These are phyloP conservation scores for Xestoiulus laeticollis DNA, from an alignment of 2,888 invertebrate genomes.

Conservation along the genomic window DNA sequence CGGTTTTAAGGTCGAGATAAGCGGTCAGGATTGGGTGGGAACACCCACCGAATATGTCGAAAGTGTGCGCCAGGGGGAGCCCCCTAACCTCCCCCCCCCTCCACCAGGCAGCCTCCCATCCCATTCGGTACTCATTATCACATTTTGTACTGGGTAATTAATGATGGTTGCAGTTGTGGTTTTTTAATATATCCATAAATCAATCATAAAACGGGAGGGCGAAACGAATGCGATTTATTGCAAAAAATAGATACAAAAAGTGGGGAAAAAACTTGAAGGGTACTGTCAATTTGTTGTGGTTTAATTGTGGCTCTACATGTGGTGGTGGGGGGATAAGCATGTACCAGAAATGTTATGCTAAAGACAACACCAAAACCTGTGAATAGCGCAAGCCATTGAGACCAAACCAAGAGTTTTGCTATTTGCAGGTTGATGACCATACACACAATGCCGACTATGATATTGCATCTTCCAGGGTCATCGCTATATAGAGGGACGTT, in stretches of 20 bases:
- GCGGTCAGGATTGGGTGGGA: not conserved
- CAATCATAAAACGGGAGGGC: slow-evolving; percentile 25
- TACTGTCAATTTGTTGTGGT: not conserved
- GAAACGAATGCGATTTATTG: not conserved
- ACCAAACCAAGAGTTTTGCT: too few species aligned
- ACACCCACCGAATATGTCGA: slow-evolving; percentile 8
- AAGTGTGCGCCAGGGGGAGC: slow-evolving; percentile 31
- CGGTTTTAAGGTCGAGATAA: not conserved
- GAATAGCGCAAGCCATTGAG: too few species aligned
- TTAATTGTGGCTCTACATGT: too few species aligned
- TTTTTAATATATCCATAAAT: slow-evolving; percentile 36
- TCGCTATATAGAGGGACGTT: too few species aligned
- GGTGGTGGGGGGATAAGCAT: not conserved
- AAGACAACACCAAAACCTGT: too few species aligned
- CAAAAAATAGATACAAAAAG: not conserved
- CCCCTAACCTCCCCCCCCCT: not conserved
- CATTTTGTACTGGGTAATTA: not conserved
- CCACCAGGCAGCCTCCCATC: not conserved
- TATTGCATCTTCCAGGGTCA: too few species aligned
- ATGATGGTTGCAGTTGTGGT: slow-evolving; percentile 30
- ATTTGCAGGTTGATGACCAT: too few species aligned
- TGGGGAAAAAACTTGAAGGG: not conserved
- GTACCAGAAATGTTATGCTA: too few species aligned
- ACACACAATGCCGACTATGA: too few species aligned
- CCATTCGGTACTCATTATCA: not conserved